Conservation (phyloP, 2,797 vertebrate species). For the Uromys caudimaculatus region DNA sequence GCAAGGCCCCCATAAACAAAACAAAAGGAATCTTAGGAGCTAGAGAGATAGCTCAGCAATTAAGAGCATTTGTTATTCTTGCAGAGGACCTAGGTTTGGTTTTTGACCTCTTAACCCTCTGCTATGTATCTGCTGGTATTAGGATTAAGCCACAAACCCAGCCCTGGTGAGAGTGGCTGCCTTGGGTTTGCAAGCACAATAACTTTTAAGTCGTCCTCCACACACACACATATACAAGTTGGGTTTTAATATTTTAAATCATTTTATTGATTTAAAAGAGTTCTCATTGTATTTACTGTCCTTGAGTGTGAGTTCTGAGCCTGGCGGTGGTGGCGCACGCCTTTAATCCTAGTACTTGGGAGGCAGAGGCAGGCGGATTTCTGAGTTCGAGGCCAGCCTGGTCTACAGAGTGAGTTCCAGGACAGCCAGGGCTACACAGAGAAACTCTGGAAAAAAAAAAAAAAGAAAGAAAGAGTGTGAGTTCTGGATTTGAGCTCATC, state of each 20-base stretch:
- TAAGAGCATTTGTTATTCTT: not conserved
- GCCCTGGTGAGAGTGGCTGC: not conserved
- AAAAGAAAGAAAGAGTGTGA: too few relatives aligned
- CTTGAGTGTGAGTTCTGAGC: not conserved
- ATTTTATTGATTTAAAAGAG: not conserved
- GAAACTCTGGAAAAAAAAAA: too few relatives aligned
- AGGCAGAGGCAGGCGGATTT: too few relatives aligned
- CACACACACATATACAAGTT: not conserved
- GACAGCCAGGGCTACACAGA: too few relatives aligned
- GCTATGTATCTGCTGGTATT: not conserved
- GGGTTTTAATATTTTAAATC: not conserved
- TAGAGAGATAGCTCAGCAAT: not conserved
- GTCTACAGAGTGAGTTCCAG: too few relatives aligned
- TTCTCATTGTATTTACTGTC: not conserved
- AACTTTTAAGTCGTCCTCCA: not conserved
- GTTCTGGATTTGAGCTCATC: not conserved
- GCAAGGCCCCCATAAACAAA: not conserved
- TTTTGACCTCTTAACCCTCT: not conserved
- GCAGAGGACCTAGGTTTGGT: not conserved
- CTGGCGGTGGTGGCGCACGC: too few relatives aligned
- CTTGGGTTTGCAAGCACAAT: not conserved
- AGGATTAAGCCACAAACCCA: not conserved
- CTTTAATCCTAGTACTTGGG: too few relatives aligned
- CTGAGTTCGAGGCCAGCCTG: too few relatives aligned
- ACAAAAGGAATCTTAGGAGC: not conserved